phyloP scores from a whole-genome alignment of 1,140 invertebrate genomes.

The Drosophila gunungcola region DNA sequence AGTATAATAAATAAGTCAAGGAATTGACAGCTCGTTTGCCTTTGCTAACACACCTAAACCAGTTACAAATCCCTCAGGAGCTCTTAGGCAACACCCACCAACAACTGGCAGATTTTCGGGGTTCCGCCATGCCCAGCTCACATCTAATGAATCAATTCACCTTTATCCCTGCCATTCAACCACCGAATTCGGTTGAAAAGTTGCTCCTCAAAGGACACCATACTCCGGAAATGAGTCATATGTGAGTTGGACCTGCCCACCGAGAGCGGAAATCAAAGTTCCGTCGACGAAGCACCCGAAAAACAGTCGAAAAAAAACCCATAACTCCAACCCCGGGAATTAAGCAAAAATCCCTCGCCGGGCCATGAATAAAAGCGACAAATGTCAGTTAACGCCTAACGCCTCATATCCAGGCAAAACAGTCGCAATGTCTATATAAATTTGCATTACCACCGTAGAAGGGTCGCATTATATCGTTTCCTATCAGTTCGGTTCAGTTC shows the following conservation, averaged over 20 bases:
- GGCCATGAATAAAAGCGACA: slow-evolving; percentile 75
- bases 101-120: slow-evolving; percentile 41
- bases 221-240: slow-evolving; percentile 60
- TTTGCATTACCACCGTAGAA: slow-evolving; percentile 63
- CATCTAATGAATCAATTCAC: slow-evolving; percentile 49
- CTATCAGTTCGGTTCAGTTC: slow-evolving; percentile 28
- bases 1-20: slow-evolving; percentile 20
- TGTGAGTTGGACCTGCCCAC: slow-evolving; percentile 45
- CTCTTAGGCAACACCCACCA: slow-evolving; percentile 45
- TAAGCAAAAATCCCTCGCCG: slow-evolving; percentile 26
- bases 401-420: slow-evolving; percentile 51
- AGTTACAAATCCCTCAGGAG: slow-evolving; percentile 35
- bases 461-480: slow-evolving; percentile 34
- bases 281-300: slow-evolving; percentile 10
- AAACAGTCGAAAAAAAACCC: slow-evolving; percentile 8
- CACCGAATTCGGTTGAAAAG: not conserved
- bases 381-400: slow-evolving; percentile 76
- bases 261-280: slow-evolving; percentile 58
- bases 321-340: slow-evolving; percentile 24
- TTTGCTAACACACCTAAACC: slow-evolving; percentile 4
- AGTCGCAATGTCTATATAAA: slow-evolving; percentile 70
- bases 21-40: slow-evolving; percentile 35
- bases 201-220: slow-evolving; percentile 19
- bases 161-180: slow-evolving; percentile 29
- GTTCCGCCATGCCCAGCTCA: slow-evolving; percentile 1